Conservation (phyloP, 1,140 invertebrate genomes). For the Acromyrmex heyeri region DNA sequence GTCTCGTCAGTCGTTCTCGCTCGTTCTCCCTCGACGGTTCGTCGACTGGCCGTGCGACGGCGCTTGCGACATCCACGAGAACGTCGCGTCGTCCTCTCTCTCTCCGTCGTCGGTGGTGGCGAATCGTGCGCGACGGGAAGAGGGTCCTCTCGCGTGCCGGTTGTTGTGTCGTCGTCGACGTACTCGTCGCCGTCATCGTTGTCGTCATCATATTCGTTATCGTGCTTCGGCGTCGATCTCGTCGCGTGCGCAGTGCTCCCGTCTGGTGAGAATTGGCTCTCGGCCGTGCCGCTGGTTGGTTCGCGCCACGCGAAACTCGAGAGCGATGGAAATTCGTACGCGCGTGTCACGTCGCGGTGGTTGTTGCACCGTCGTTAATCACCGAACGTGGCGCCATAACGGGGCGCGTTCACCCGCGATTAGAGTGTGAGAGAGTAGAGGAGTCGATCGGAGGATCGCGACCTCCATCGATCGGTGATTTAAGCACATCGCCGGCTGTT, state of each 20-base stretch:
- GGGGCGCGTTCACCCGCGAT: conserved; percentile 64
- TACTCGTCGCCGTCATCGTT: conserved; percentile 23
- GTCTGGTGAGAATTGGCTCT: conserved; percentile 19
- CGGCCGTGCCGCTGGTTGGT: background rate
- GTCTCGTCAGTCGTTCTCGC: conserved; percentile 55
- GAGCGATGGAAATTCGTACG: conserved; percentile 59
- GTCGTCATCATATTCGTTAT: background rate
- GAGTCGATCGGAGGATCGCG: background rate
- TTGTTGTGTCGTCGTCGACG: conserved; percentile 37
- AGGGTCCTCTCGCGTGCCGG: conserved; percentile 67
- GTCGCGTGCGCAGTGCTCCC: conserved; percentile 12
- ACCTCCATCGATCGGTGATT: conserved; percentile 2
- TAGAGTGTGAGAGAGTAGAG: conserved; percentile 47
- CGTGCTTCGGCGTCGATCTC: background rate
- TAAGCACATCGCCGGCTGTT: background rate
- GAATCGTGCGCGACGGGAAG: conserved; percentile 72
- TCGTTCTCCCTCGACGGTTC: conserved; percentile 60
- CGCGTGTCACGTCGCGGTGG: conserved; percentile 64
- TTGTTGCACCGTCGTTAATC: conserved; percentile 52
- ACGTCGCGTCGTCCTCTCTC: conserved; percentile 60
- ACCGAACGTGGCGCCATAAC: conserved; percentile 69
- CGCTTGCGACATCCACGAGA: conserved; percentile 69
- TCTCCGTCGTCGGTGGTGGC: conserved; percentile 63
- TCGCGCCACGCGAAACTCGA: conserved; percentile 20
- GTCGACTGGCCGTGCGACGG: conserved; percentile 68